Evolutionary conservation across 2,888 invertebrate genomes (phyloP), one percentile per base, ranked within the genome.

Genomic region (Netelia inedita): DNA sequence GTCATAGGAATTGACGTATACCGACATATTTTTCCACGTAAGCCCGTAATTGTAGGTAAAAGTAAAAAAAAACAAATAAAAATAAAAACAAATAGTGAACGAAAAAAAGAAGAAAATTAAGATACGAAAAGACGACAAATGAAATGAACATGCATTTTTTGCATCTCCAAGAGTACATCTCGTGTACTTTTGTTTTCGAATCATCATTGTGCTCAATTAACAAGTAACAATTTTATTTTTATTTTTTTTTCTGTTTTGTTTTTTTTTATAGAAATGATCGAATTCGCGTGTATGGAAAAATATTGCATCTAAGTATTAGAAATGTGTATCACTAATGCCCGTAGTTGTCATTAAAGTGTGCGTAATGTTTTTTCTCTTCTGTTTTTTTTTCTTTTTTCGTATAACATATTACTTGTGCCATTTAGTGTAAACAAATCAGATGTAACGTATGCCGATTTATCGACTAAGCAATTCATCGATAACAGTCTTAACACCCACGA

Each of bases 11-110:
- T 91, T 91, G 89, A 90, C 86, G 85, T 86, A 86, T 88, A 90
- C 87, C 87, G 79, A 87, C 87, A 90, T 92, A 92, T 91, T 92
- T 92, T 92, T 92, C 89, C 91, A 92, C 88, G 68, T 88, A 86
- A 86, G 83, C 82, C 86, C 81, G 82, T 87, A 86, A 83, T 79
- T 68, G 71, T 81, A 78, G 79, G 71, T 79, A 65, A 75, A 72
- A 50, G n/a, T 43, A 55, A 61, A 59, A 43, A 71, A 69, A 57
- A 78, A n/a, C n/a, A n/a, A 79, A 74, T 41, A 66, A 59, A 41
- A 53, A 79, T 35, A 61, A 66, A 59, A 46, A 68, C 3, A 68
- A 46, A 28, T 76, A 75, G n/a, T 68, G n/a, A 75, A 63, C 10
- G 28, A 50, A 23, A 76, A 78, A 59, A 68, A 82, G 59, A 61